Conservation (phyloP, 1,140 invertebrate species). For the Pseudachorutes palmiensis region DNA sequence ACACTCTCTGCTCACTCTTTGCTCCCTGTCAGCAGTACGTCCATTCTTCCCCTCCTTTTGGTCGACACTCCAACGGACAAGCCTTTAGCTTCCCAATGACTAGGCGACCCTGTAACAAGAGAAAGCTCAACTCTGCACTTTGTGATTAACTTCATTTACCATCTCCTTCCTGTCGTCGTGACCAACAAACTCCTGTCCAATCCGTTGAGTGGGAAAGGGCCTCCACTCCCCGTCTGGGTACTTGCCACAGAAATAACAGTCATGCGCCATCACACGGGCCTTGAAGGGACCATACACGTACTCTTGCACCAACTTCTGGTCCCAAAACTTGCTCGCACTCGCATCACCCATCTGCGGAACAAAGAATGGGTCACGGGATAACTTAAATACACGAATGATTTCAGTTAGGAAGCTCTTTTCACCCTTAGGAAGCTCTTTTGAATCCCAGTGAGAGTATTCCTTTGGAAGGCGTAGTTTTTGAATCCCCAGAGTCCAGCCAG, state of each 20-base stretch:
- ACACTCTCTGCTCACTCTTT: too few species aligned
- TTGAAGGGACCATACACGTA: neutral
- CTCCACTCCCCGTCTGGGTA: neutral
- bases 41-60: neutral
- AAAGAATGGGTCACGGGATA: neutral
- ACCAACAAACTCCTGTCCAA: neutral
- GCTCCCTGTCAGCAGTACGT: slow-evolving; percentile 21
- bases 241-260: slow-evolving; percentile 15
- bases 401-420: neutral
- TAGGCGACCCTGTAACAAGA: too few species aligned
- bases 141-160: too few species aligned
- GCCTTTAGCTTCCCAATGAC: neutral
- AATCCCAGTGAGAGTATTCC: neutral
- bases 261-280: slow-evolving; percentile 13
- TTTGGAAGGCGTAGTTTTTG: neutral
- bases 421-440: neutral
- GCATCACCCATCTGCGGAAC: neutral
- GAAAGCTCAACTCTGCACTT: too few species aligned
- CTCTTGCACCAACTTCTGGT: slow-evolving; percentile 1
- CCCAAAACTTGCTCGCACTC: slow-evolving; percentile 1
- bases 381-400: neutral
- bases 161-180: neutral
- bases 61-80: slow-evolving; percentile 22
- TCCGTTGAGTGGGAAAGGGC: slow-evolving; percentile 18
- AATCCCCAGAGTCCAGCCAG: slow-evolving; percentile 3